Evolutionary conservation across 2,888 invertebrate species (phyloP), one percentile per base, ranked within the genome.

Genomic region (Trichopria drosophilae): DNA sequence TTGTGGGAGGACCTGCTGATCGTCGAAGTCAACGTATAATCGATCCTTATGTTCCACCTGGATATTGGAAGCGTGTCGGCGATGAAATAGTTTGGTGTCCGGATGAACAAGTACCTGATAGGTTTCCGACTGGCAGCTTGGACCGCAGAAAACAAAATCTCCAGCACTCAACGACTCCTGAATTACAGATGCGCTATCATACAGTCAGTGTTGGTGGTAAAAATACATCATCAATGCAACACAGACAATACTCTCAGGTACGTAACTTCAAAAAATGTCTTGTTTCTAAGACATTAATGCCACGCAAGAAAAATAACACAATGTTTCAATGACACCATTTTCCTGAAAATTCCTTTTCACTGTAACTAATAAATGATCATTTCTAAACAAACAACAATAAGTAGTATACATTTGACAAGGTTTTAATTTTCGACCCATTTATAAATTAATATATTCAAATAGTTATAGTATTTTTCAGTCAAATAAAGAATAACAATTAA

Each of bases 71-170:
- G 36, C 68, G 70, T 3, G 65, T 69, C 29, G 66, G 67, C n/a
- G 72, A 72, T 18, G 74, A 75, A 22, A 64, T 70, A 5, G 61
- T 72, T n/a, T 73, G 73, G 69, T 69, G 69, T 20, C 52, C 68
- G 0, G 71, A 71, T 6, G 72, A 72, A 6, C 65, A 64, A 29
- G 44, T 55, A 15, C 29, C 51, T 3, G 19, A 51, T 24, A 51
- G 19, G 13, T n/a, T n/a, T n/a, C n/a, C n/a, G n/a, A n/a, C n/a
- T 67, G 82, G 83, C 3, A 84, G 83, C 67, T 75, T 84, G 24
- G 83, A 84, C 68, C 76, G 83, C 26, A 77, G 82, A 66, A 80
- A 78, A 74, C 78, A 78, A 44, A 77, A 72, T 57, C 60, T 55
- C 12, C 35, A 58, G 1, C 60, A 65, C 32, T 35, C 57, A 18